Conservation (phyloP, 2,113 vertebrate species). For the Colossoma macropomum region DNA sequence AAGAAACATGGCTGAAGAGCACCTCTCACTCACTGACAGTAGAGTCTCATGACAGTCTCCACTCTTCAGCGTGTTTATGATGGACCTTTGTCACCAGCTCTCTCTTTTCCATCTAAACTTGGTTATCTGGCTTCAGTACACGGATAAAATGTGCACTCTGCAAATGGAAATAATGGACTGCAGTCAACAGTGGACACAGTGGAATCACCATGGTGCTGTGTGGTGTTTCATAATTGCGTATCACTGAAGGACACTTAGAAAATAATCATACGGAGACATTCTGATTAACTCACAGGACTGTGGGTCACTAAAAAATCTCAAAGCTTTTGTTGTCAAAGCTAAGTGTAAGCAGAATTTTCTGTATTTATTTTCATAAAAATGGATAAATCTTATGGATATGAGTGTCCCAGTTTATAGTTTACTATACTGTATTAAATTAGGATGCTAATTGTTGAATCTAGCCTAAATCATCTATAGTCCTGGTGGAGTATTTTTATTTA, state of each 20-base stretch:
- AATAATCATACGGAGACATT: neutral
- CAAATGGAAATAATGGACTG: neutral
- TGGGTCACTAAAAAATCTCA: neutral
- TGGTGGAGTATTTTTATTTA: neutral
- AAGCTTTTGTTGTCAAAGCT: neutral
- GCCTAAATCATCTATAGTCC: neutral
- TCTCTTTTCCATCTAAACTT: neutral
- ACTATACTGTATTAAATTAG: neutral
- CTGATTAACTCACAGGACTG: neutral
- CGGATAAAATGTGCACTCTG: neutral
- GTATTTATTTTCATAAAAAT: no score
- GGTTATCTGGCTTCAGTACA: neutral
- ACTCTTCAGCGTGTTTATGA: neutral
- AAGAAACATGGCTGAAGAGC: conserved; percentile 31
- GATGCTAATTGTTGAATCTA: no score
- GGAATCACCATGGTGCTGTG: no score
- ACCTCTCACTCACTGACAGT: conserved; percentile 30
- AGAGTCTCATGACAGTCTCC: neutral
- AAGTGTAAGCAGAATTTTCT: no score
- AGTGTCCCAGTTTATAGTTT: no score
- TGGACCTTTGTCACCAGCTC: neutral
- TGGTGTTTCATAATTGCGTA: no score
- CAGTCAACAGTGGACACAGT: neutral
- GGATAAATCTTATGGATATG: no score
- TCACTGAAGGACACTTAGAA: no score